Percentiles rank a stretch among this genome's conserved stretches.
These are phyloP conservation scores for Arenaria interpres DNA, from an alignment of 2,113 vertebrate genomes.

Conservation along the genomic window DNA sequence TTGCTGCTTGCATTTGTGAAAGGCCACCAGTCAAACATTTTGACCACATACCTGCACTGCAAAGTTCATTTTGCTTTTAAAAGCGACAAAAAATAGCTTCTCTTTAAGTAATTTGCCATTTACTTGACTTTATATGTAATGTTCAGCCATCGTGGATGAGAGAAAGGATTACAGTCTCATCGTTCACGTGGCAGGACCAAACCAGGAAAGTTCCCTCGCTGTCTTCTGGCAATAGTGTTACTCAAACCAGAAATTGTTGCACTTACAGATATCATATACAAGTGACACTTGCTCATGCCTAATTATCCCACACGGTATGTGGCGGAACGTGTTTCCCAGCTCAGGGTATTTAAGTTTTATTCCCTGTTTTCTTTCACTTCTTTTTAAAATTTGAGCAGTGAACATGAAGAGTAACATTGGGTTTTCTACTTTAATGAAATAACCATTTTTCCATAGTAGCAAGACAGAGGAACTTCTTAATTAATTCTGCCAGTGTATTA, in stretches of 20 bases:
- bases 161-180: neutral
- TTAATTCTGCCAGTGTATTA: neutral
- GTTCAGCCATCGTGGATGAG: neutral
- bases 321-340: neutral
- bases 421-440: neutral
- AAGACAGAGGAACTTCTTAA: neutral
- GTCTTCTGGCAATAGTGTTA: neutral
- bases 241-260: neutral
- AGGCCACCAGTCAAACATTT: neutral
- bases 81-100: neutral
- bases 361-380: neutral
- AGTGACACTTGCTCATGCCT: constrained; percentile 3
- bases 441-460: rapidly evolving
- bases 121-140: neutral
- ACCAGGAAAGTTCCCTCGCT: neutral
- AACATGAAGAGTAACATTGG: neutral
- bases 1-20: neutral
- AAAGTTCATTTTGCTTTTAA: neutral
- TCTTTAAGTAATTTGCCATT: neutral
- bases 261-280: neutral
- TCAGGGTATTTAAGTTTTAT: neutral
- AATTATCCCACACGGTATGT: neutral
- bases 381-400: neutral
- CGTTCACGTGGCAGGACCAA: neutral
- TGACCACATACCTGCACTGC: neutral